These are phyloP conservation scores for Malurus cyaneus DNA, from an alignment of 2,113 vertebrate genomes.

Conservation along the genomic window DNA sequence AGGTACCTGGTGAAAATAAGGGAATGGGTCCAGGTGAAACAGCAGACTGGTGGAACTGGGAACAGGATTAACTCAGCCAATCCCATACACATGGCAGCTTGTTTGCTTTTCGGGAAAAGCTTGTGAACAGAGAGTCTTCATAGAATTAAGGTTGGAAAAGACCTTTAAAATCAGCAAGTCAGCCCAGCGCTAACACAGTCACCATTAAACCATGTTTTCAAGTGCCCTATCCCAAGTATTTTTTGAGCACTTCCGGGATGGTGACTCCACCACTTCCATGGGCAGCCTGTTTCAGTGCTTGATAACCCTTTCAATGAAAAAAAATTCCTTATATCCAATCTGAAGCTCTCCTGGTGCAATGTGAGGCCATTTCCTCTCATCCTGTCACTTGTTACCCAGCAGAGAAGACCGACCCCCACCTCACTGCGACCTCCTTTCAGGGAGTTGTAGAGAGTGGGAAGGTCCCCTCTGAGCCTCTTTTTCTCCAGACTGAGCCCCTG, in stretches of 20 bases:
- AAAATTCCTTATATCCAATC: neutral
- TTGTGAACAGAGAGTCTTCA: neutral
- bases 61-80: neutral
- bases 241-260: neutral
- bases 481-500: neutral
- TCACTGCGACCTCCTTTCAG: fast-evolving
- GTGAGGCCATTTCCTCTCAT: neutral
- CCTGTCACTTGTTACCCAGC: neutral
- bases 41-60: neutral
- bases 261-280: neutral
- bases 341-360: neutral
- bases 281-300: neutral
- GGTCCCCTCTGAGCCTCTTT: neutral
- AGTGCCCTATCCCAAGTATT: neutral
- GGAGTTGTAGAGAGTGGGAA: neutral
- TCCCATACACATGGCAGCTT: neutral
- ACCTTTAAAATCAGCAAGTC: neutral
- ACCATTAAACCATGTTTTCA: neutral
- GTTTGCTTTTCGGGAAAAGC: neutral
- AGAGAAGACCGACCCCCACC: fast-evolving
- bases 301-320: neutral
- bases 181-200: neutral
- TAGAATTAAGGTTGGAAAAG: neutral
- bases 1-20: neutral
- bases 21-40: neutral